A percentile compares a stretch with the other conserved stretches of the same genome.
These are phyloP conservation scores for Excalfactoria chinensis DNA, from an alignment of 2,113 vertebrate species.

Conservation along the genomic window DNA sequence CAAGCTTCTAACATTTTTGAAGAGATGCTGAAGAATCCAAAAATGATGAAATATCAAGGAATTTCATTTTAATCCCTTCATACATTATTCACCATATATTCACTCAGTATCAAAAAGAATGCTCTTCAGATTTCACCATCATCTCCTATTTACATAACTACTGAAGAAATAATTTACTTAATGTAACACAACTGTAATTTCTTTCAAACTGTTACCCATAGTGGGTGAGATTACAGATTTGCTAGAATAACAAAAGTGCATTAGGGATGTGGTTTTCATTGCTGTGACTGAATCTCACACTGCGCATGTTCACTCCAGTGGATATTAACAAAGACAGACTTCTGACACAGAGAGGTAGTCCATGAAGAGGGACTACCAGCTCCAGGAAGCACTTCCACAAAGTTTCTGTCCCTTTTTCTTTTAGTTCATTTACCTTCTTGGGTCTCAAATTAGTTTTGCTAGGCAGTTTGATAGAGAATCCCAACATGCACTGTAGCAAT, in stretches of 20 bases:
- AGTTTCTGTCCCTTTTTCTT: neutral
- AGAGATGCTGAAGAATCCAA: neutral
- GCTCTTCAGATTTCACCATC: neutral
- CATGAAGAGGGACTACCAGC: neutral
- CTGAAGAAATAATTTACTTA: neutral
- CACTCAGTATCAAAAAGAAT: neutral
- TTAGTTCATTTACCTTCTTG: neutral
- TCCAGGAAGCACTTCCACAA: neutral
- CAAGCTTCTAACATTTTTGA: neutral
- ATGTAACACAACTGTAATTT: neutral
- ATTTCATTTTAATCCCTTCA: neutral
- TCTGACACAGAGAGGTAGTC: neutral
- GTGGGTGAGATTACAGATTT: neutral
- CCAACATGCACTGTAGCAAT: neutral
- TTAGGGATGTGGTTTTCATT: neutral
- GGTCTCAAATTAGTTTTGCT: neutral
- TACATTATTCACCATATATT: neutral
- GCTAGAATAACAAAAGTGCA: neutral
- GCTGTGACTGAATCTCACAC: neutral
- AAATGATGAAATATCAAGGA: neutral
- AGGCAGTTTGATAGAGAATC: neutral
- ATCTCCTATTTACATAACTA: neutral
- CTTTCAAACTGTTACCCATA: neutral
- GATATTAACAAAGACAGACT: neutral
- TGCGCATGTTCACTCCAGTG: neutral